These are phyloP conservation scores for Pseudochirops corinnae DNA, from an alignment of 2,797 vertebrate genomes.

Conservation along the genomic window DNA sequence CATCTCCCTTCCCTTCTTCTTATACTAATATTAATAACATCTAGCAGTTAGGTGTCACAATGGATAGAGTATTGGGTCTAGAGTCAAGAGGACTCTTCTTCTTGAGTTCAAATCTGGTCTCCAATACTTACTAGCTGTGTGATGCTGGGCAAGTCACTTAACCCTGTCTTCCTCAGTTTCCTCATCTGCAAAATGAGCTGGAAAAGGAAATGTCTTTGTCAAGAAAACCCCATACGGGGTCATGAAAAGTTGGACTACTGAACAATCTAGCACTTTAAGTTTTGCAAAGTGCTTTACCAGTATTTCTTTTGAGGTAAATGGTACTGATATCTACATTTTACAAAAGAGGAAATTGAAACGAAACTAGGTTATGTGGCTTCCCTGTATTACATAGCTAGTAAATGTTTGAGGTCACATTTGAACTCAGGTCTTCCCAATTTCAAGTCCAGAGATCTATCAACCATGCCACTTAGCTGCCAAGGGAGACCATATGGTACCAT, in stretches of 20 bases:
- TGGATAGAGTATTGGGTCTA: not conserved
- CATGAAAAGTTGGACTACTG: not conserved
- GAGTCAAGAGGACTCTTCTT: not conserved
- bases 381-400: not conserved
- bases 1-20: not conserved
- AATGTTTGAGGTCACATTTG: not conserved
- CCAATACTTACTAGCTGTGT: not conserved
- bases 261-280: not conserved
- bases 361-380: not conserved
- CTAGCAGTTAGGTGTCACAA: not conserved
- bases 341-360: not conserved
- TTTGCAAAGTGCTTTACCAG: not conserved
- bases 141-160: not conserved
- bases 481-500: not conserved
- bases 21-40: not conserved
- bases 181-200: not conserved
- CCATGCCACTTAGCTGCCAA: not conserved
- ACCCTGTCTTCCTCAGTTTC: not conserved
- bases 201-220: not conserved
- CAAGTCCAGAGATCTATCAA: not conserved
- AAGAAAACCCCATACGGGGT: not conserved
- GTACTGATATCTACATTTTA: not conserved
- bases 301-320: not conserved
- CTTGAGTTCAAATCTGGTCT: not conserved
- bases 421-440: not conserved